These are phyloP conservation scores for Ramazzottius varieornatus DNA, from an alignment of 2,888 invertebrate genomes.

Conservation along the genomic window DNA sequence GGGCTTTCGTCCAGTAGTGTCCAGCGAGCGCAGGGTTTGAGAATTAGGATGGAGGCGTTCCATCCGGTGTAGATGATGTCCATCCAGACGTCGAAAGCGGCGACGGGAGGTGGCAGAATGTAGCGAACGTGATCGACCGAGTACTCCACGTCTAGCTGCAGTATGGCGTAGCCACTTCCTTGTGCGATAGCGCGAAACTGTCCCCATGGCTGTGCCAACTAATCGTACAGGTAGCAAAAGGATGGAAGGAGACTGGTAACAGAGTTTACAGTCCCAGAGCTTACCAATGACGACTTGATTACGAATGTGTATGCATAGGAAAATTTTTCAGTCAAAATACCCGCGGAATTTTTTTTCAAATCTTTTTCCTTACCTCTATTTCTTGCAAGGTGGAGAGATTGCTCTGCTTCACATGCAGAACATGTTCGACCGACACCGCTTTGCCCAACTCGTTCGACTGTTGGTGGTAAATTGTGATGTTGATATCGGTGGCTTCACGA, in stretches of 20 bases:
- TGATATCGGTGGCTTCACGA: slow-evolving; percentile 50
- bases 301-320: no score
- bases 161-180: slow-evolving; percentile 73
- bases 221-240: no score
- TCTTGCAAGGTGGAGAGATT: slow-evolving; percentile 51
- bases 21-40: slow-evolving; percentile 64
- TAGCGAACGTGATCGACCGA: slow-evolving; percentile 58
- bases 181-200: slow-evolving; percentile 69
- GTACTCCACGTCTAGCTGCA: slow-evolving; percentile 74
- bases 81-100: slow-evolving; percentile 48
- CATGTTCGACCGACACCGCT: no score
- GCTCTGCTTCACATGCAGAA: slow-evolving; percentile 40
- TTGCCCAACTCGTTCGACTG: slow-evolving; percentile 42
- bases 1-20: slow-evolving; percentile 44
- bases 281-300: slow-evolving; percentile 7
- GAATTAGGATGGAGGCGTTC: slow-evolving; percentile 74
- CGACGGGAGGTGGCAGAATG: slow-evolving; percentile 53
- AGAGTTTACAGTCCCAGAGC: no score
- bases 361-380: no score
- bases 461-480: slow-evolving; percentile 56
- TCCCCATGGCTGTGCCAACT: slow-evolving; percentile 63
- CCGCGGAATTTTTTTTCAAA: no score
- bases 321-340: no score
- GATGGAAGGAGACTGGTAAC: no score
- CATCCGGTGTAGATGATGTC: slow-evolving; percentile 52